Evolutionary conservation across 1,140 invertebrate species (phyloP).

Genomic region (Tyrophagus putrescentiae): DNA sequence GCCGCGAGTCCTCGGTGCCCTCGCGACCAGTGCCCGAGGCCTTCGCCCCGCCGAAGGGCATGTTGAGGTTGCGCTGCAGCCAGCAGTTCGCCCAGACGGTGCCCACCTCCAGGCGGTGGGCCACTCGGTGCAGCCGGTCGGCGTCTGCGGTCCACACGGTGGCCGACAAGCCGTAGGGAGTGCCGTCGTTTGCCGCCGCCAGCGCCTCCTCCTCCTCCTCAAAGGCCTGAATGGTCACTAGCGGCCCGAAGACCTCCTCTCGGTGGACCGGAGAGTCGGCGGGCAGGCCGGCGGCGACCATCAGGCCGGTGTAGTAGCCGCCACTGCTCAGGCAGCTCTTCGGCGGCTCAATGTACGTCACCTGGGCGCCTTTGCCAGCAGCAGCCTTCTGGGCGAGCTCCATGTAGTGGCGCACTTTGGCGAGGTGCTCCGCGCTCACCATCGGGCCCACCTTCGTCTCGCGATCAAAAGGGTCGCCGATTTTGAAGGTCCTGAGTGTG

Average conservation of each 20-base stretch:
- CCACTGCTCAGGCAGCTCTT: slow-evolving; percentile 22
- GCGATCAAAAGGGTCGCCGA: slow-evolving; percentile 38
- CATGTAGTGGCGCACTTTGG: slow-evolving; percentile 40
- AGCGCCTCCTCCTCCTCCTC: slow-evolving; percentile 40
- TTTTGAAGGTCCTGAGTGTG: slow-evolving; percentile 35
- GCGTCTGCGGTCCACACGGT: slow-evolving; percentile 39
- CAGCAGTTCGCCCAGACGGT: slow-evolving; percentile 49
- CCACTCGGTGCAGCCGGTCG: slow-evolving; percentile 36
- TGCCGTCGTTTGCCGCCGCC: slow-evolving; percentile 36
- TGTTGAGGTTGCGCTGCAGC: slow-evolving; percentile 40
- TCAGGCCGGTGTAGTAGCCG: slow-evolving; percentile 44
- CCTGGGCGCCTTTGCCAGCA: background rate
- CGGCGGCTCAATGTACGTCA: background rate
- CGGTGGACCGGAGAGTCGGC: slow-evolving; percentile 38
- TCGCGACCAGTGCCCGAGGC: slow-evolving; percentile 43
- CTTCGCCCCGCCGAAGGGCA: slow-evolving; percentile 48
- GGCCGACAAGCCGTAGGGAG: slow-evolving; percentile 41
- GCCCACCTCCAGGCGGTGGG: slow-evolving; percentile 39
- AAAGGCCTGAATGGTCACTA: slow-evolving; percentile 42
- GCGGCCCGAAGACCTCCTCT: slow-evolving; percentile 48
- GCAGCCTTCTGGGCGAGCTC: slow-evolving; percentile 28
- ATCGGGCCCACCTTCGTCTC: slow-evolving; percentile 38
- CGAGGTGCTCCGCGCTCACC: slow-evolving; percentile 38
- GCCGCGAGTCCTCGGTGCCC: slow-evolving; percentile 40
- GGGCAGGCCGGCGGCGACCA: slow-evolving; percentile 37